Base-by-base conservation (phyloP, 2,113 vertebrate species). In the Antigone vipio region DNA sequence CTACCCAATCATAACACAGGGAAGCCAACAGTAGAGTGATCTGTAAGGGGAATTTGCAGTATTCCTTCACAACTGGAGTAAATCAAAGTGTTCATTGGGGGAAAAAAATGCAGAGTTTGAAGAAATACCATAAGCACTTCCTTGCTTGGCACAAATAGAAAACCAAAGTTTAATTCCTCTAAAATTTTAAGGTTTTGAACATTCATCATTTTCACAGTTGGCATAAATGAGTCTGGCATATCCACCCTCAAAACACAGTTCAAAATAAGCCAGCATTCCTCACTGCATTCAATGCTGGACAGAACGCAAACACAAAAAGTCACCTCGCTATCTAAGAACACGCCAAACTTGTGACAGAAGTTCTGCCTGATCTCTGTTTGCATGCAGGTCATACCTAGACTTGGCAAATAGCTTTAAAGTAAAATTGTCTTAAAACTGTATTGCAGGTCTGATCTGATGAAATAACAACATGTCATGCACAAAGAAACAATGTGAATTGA, bases 41-140 rank as follows among this genome's bases (percentile, higher is more conserved):
- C 47, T 50, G 0, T 29, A 45, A 11, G 8, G 42, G 30, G 23
- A 95, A 87, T 23, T 13, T 69, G n/a, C 26, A 85, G 20, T 27
- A 30, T 40, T 59, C n/a, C 67, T 34, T 79, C 71, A n/a, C 30
- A 73, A 69, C 18, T 50, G 22, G 15, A 35, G 22, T 58, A 63
- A 78, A 91, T 59, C 15, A 67, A 58, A 91, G 56, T 0, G 0
- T 14, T 34, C 20, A 45, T 0, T 15, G 19, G 2, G 34, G 8
- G 1, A 15, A 81, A 81, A 76, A 11, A 1, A 5, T 1, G 6
- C 6, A 62, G 12, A 50, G 49, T 74, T 72, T 66, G 42, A 92
- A 58, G 20, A 82, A 82, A 76, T 38, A 53, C 21, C 44, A 45
- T 5, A 42, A 81, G 29, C 18, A 64, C 3, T 49, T 59, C 34